Base-by-base conservation (phyloP, 2,888 invertebrate genomes). In the Penaeus monodon region DNA sequence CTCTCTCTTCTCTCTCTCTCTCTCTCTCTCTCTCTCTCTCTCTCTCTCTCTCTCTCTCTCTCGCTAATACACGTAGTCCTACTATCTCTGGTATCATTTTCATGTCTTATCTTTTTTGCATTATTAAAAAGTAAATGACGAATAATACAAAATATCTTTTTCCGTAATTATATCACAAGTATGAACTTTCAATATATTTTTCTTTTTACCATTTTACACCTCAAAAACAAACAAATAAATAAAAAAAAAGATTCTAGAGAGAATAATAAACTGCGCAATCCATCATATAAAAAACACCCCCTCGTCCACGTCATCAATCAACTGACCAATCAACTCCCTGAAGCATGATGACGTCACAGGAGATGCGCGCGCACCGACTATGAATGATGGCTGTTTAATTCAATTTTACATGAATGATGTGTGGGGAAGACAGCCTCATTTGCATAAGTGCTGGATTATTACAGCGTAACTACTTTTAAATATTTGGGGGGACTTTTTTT, bases 301-400 rank as follows among this genome's bases (percentile, higher is more conserved):
- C 22, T 49, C 4, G 24, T 49, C 24, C 7, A 49, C 76, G 76
- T 76, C 76, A 76, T 76, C 76, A 49, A 76, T 76, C 76, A 76
- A 76, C 76, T 76, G 76, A 76, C 76, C 76, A 76, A 76, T 76
- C 76, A 76, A n/a, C 49, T 49, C 49, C 24, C 24, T 8, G 49
- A 49, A 76, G 49, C 6, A 12, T 27, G 14, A 7, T 76, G 49
- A 76, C 49, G 76, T 76, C 76, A 76, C 49, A 49, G 49, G 49
- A 14, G 8, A 10, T 0, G n/a, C 49, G 49, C 76, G 49, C 76
- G 49, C 49, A 17, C 12, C 38, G 22, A 10, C 22, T 22, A 2
- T 76, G 76, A 76, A 27, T 49, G 76, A 76, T 76, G 76, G 49
- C n/a, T 49, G 49, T 76, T 49, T 76, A 76, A 76, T 76, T 76